Evolutionary conservation across 23 tunicate genomes (phyloP).

Genomic region (Pegea sp.): DNA sequence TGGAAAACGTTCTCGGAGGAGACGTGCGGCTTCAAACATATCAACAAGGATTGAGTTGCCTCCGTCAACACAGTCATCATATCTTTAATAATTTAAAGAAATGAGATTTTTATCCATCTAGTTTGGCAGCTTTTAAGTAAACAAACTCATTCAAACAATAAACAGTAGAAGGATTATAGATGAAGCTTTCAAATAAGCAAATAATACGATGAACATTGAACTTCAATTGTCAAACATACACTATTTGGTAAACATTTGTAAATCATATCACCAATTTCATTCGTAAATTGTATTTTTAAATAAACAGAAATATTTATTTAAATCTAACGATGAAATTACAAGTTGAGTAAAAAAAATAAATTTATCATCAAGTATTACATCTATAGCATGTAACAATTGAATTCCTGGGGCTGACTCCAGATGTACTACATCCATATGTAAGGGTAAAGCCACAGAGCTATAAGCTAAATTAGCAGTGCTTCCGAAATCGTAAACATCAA

Average conservation of each 20-base stretch:
- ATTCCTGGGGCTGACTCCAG: conserved; percentile 32
- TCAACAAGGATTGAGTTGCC: conserved; percentile 20
- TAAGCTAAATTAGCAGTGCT: conserved; percentile 20
- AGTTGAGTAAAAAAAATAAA: too few species aligned
- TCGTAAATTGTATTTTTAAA: too few species aligned
- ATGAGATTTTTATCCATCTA: neutral
- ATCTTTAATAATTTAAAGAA: conserved; percentile 1
- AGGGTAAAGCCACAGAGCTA: conserved; percentile 17
- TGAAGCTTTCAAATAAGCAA: too few species aligned
- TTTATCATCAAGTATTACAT: too few species aligned
- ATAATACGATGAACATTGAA: too few species aligned
- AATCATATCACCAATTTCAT: too few species aligned
- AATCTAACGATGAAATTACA: too few species aligned
- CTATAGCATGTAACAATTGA: conserved; percentile 41
- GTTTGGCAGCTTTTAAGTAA: neutral
- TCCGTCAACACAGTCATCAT: conserved; percentile 12
- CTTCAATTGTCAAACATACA: too few species aligned
- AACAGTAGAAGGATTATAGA: too few species aligned
- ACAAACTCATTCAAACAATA: too few species aligned
- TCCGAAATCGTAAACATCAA: conserved; percentile 14
- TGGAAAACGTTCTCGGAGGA: conserved; percentile 7
- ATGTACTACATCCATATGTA: conserved; percentile 30
- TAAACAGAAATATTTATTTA: too few species aligned
- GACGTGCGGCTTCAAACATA: conserved; percentile 13
- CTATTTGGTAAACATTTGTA: too few species aligned